Evolutionary conservation across 1,140 invertebrate genomes (phyloP).

Genomic region (Pinna nobilis): DNA sequence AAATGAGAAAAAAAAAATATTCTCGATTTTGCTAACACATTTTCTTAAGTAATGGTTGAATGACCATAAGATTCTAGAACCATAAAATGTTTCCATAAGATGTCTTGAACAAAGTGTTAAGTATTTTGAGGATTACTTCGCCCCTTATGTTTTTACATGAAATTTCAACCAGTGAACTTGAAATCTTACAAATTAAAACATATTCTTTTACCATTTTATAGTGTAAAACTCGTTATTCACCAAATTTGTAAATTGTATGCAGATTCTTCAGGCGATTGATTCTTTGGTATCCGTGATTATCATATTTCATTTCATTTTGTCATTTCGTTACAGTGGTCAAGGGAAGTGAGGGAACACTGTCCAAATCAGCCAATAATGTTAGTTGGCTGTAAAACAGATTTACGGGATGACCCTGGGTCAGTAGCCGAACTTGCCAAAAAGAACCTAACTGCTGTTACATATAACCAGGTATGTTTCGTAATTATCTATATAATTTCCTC

Average conservation of each 20-base stretch:
- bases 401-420: slow-evolving; percentile 82
- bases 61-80: too few relatives aligned
- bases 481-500: too few relatives aligned
- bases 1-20: too few relatives aligned
- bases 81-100: too few relatives aligned
- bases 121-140: too few relatives aligned
- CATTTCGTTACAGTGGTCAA: slow-evolving; percentile 61
- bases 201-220: neutral
- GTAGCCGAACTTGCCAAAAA: slow-evolving; percentile 80
- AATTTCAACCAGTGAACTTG: too few relatives aligned
- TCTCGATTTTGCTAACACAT: too few relatives aligned
- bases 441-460: slow-evolving; percentile 53
- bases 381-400: slow-evolving; percentile 67
- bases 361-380: slow-evolving; percentile 67
- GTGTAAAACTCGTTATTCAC: neutral
- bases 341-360: slow-evolving; percentile 68
- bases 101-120: too few relatives aligned
- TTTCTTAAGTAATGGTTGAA: too few relatives aligned
- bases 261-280: neutral
- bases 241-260: neutral
- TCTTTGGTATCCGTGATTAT: too few relatives aligned
- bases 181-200: too few relatives aligned
- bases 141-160: too few relatives aligned
- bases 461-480: slow-evolving; percentile 68
- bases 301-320: slow-evolving; percentile 15